Evolutionary conservation across 2,888 invertebrate genomes (phyloP).

Genomic region (Mantis religiosa): DNA sequence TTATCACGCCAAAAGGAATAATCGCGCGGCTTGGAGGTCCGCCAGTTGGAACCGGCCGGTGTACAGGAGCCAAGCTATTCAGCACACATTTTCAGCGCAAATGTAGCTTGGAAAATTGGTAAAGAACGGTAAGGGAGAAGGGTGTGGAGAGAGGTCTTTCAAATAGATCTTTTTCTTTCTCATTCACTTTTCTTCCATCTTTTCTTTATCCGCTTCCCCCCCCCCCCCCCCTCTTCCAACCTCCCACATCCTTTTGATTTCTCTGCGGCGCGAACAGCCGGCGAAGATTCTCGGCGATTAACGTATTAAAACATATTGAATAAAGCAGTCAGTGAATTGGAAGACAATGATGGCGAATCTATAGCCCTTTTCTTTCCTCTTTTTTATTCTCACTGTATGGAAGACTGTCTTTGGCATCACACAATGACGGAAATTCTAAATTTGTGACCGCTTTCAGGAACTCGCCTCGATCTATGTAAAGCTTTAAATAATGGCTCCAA

Average conservation of each 20-base stretch:
- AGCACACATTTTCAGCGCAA: slow-evolving; percentile 41
- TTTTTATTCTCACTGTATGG: background rate
- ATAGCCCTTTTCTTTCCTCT: background rate
- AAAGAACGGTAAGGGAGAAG: slow-evolving; percentile 43
- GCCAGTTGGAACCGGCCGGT: slow-evolving; percentile 22
- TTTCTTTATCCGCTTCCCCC: background rate
- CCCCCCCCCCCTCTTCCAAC: background rate
- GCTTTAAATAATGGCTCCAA: background rate
- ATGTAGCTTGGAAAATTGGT: slow-evolving; percentile 50
- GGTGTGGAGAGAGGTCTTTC: slow-evolving; percentile 24
- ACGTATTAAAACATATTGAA: slow-evolving; percentile 25
- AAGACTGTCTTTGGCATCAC: background rate
- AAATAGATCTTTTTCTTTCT: slow-evolving; percentile 20
- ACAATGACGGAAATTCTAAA: background rate
- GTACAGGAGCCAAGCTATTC: slow-evolving; percentile 25
- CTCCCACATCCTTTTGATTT: background rate
- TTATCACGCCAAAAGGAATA: slow-evolving; percentile 3
- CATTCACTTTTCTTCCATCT: background rate
- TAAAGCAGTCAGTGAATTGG: slow-evolving; percentile 13
- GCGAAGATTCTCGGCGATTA: slow-evolving; percentile 16
- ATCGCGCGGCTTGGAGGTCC: slow-evolving; percentile 17
- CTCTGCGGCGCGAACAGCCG: background rate
- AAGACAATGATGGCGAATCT: slow-evolving; percentile 19
- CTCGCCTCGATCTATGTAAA: background rate
- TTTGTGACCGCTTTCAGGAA: background rate